These are phyloP conservation scores for Mycteria americana DNA, from an alignment of 2,797 vertebrate species.

Conservation along the genomic window DNA sequence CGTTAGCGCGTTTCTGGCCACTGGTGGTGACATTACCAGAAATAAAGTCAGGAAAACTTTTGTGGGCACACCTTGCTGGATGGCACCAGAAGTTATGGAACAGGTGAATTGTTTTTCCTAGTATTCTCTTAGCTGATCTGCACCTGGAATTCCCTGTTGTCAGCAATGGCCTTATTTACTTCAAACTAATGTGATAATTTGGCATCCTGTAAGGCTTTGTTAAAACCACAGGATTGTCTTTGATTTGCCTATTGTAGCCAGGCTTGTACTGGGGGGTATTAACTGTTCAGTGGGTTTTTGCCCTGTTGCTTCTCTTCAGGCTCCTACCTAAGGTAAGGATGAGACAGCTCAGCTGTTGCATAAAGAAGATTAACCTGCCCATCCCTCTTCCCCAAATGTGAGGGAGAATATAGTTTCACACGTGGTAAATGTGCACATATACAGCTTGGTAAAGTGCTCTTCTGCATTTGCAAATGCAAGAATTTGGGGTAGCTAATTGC, in stretches of 20 bases:
- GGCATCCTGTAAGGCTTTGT: background rate
- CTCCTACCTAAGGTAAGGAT: background rate
- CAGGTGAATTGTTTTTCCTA: conserved; percentile 78
- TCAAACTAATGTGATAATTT: background rate
- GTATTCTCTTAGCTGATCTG: background rate
- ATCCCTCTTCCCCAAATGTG: background rate
- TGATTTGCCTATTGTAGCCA: background rate
- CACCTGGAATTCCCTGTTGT: background rate
- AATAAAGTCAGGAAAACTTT: conserved; percentile 97
- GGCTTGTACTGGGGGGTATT: background rate
- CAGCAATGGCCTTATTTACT: background rate
- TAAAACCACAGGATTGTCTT: background rate
- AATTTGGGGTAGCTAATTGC: background rate
- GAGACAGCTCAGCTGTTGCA: background rate
- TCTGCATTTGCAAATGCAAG: background rate
- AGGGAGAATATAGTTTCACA: background rate
- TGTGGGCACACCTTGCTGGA: conserved; percentile 96
- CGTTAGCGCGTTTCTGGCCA: conserved; percentile 92
- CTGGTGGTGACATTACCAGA: conserved; percentile 93
- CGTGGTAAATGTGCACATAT: background rate
- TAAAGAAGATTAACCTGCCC: background rate
- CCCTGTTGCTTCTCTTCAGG: background rate
- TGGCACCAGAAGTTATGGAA: conserved; percentile 98
- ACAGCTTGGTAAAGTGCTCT: background rate
- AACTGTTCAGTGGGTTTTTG: background rate